phyloP scores from a whole-genome alignment of 2,888 invertebrate species.

The Alcis repandata region DNA sequence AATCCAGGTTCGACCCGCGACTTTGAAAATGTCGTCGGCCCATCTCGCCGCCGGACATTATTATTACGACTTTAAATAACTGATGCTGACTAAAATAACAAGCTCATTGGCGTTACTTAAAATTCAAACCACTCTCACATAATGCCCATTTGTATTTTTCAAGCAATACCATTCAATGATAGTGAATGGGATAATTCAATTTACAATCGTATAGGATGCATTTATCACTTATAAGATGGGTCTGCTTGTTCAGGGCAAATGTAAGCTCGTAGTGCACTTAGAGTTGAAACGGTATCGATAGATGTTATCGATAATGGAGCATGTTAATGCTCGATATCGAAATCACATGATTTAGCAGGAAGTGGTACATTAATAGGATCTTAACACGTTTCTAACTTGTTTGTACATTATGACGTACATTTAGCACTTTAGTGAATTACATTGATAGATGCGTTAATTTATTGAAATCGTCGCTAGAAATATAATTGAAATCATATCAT shows the following conservation, averaged over 20 bases:
- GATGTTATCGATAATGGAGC: constrained; percentile 57
- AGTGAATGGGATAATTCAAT: constrained; percentile 65
- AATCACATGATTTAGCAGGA: constrained; percentile 1
- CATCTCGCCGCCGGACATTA: no score
- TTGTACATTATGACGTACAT: not conserved
- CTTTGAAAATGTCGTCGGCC: no score
- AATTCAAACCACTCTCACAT: constrained; percentile 29
- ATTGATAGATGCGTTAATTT: not conserved
- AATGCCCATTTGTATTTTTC: constrained; percentile 36
- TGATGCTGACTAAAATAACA: no score
- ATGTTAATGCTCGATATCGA: constrained; percentile 10
- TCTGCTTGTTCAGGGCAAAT: constrained; percentile 48
- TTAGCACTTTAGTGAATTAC: not conserved
- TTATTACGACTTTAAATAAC: no score
- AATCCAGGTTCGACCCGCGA: no score
- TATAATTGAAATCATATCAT: not conserved
- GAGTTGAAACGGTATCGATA: constrained; percentile 44
- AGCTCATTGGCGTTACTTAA: constrained; percentile 14
- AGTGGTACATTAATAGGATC: not conserved
- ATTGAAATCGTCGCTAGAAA: not conserved
- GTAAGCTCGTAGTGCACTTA: constrained; percentile 39
- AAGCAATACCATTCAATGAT: constrained; percentile 54
- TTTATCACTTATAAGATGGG: constrained; percentile 59
- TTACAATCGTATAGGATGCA: constrained; percentile 68
- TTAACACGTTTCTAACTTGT: not conserved